These are phyloP conservation scores for Bolinopsis microptera DNA, from an alignment of 37 sponge, comb jelly and placozoan species.

Conservation along the genomic window DNA sequence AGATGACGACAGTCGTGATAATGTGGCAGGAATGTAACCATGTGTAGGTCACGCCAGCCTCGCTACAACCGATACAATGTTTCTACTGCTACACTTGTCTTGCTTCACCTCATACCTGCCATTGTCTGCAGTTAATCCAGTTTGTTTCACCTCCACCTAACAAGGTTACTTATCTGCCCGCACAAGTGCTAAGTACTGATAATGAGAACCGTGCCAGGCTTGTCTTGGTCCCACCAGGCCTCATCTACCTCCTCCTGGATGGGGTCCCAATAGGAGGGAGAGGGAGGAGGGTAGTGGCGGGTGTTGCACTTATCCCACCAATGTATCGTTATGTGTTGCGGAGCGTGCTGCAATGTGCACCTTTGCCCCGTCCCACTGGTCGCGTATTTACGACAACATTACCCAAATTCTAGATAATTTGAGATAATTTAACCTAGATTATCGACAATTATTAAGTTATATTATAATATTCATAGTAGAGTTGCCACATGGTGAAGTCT, in stretches of 20 bases:
- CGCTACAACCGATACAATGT: not conserved
- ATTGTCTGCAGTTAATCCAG: not conserved
- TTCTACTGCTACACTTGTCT: not conserved
- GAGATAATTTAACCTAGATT: not conserved
- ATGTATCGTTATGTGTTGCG: not conserved
- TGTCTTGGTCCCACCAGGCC: not conserved
- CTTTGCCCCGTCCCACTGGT: not conserved
- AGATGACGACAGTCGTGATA: not conserved
- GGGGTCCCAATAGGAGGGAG: not conserved
- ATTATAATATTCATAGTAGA: not conserved
- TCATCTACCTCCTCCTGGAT: not conserved
- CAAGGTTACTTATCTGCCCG: not conserved
- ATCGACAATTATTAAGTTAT: slow-evolving; percentile 32
- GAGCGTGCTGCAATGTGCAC: not conserved
- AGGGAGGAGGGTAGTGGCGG: not conserved
- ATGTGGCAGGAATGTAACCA: not conserved
- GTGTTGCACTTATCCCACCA: not conserved
- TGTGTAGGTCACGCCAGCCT: not conserved
- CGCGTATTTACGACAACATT: not conserved
- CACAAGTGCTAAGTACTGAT: not conserved
- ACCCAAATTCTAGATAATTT: not conserved
- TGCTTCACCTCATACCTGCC: not conserved
- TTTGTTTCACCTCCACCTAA: not conserved
- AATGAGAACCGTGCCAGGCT: not conserved
- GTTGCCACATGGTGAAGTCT: not conserved